Evolutionary conservation across 2,888 invertebrate genomes (phyloP).

Genomic region (Crioceris asparagi): DNA sequence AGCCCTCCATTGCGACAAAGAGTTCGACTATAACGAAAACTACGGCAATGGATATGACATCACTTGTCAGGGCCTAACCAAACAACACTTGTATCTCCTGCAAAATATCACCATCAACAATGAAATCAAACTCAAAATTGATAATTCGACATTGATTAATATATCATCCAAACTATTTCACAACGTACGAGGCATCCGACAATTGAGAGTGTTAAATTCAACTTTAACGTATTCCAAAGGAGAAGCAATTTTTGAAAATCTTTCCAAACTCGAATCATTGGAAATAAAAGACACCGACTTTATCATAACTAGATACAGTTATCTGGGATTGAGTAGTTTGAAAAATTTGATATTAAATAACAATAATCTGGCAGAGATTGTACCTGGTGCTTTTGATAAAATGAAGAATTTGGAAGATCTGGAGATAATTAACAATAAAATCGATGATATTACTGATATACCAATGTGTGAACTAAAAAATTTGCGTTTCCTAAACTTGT

Average conservation of each 20-base stretch:
- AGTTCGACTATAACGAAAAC: constrained; percentile 29
- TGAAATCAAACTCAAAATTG: constrained; percentile 28
- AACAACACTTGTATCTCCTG: constrained; percentile 24
- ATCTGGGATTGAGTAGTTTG: constrained; percentile 19
- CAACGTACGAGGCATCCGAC: constrained; percentile 27
- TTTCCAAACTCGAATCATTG: constrained; percentile 21
- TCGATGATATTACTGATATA: constrained; percentile 19
- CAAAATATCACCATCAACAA: constrained; percentile 28
- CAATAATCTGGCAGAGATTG: constrained; percentile 21
- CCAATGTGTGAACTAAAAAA: constrained; percentile 23
- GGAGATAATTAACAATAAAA: constrained; percentile 20
- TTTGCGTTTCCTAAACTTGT: constrained; percentile 19
- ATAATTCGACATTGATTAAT: constrained; percentile 25
- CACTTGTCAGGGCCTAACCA: constrained; percentile 25
- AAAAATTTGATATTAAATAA: constrained; percentile 22
- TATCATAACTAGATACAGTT: constrained; percentile 13
- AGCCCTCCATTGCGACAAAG: constrained; percentile 27
- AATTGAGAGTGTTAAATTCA: constrained; percentile 25
- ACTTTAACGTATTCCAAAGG: constrained; percentile 17
- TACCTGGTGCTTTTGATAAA: constrained; percentile 16
- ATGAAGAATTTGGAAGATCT: constrained; percentile 17
- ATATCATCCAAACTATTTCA: constrained; percentile 23
- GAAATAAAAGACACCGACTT: constrained; percentile 21
- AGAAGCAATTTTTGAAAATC: constrained; percentile 18
- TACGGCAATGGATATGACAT: constrained; percentile 32